Evolutionary conservation across 1,140 invertebrate species (phyloP).

Genomic region (Sycophaga agraensis): DNA sequence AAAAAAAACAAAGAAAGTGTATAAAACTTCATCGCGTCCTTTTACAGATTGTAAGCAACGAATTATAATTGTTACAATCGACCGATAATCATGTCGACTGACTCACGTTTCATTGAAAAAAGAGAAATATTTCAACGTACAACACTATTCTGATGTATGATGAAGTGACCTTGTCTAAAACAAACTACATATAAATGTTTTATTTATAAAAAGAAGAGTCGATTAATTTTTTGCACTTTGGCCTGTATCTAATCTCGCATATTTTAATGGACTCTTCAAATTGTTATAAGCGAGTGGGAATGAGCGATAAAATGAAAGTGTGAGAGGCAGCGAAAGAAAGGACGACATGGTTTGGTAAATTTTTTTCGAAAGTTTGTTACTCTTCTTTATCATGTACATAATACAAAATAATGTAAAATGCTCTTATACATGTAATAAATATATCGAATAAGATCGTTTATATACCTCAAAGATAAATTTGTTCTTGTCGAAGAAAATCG

Average conservation of each 20-base stretch:
- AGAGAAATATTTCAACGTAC: slow-evolving; percentile 4
- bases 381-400: slow-evolving; percentile 38
- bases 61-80: slow-evolving; percentile 1
- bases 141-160: slow-evolving; percentile 6
- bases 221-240: slow-evolving; percentile 6
- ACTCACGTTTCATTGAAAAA: neutral
- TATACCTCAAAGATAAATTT: slow-evolving; percentile 16
- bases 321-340: no score
- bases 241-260: neutral
- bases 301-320: neutral
- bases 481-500: neutral
- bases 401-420: slow-evolving; percentile 32
- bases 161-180: slow-evolving; percentile 21
- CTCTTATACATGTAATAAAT: slow-evolving; percentile 11
- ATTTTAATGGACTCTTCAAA: no score
- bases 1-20: neutral
- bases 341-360: no score
- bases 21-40: neutral
- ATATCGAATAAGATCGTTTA: slow-evolving; percentile 13
- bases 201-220: slow-evolving; percentile 12
- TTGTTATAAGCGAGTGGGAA: neutral
- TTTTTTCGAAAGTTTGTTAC: slow-evolving; percentile 15
- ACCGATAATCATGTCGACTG: neutral
- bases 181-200: neutral
- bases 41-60: neutral